phyloP scores from a whole-genome alignment of 1,140 invertebrate genomes.

The Leguminivora glycinivorella region DNA sequence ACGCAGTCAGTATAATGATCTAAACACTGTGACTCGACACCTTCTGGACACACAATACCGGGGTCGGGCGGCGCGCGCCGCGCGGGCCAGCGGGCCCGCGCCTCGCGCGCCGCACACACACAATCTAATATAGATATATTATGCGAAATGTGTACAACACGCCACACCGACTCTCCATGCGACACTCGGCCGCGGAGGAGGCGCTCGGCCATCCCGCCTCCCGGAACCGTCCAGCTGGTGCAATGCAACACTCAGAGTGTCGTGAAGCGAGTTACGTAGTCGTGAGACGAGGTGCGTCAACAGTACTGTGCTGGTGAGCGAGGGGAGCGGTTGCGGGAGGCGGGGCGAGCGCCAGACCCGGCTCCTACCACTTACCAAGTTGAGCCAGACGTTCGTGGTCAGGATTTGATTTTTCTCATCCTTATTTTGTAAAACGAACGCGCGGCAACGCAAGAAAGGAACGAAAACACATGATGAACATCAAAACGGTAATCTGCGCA shows the following conservation, averaged over 20 bases:
- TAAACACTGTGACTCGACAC: conserved; percentile 67
- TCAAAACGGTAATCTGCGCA: conserved; percentile 32
- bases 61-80: conserved; percentile 49
- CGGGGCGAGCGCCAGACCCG: conserved; percentile 69
- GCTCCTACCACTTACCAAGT: conserved; percentile 94
- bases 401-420: conserved; percentile 94
- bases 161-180: conserved; percentile 74
- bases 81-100: conserved; percentile 37
- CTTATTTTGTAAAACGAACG: conserved; percentile 80
- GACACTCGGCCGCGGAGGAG: conserved; percentile 66
- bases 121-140: conserved; percentile 60
- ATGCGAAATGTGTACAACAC: conserved; percentile 69
- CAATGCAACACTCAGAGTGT: conserved; percentile 7
- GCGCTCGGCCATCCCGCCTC: conserved; percentile 63
- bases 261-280: conserved; percentile 12
- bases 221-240: conserved; percentile 46
- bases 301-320: conserved; percentile 34
- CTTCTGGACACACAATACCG: conserved; percentile 54
- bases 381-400: conserved; percentile 97
- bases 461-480: conserved; percentile 72
- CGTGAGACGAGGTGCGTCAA: conserved; percentile 28
- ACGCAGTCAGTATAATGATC: conserved; percentile 80
- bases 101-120: conserved; percentile 63
- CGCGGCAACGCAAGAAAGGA: conserved; percentile 73
- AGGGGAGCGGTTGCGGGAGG: conserved; percentile 53